These are phyloP conservation scores for Rhinophrynus dorsalis DNA, from an alignment of 2,797 vertebrate genomes.

Conservation along the genomic window DNA sequence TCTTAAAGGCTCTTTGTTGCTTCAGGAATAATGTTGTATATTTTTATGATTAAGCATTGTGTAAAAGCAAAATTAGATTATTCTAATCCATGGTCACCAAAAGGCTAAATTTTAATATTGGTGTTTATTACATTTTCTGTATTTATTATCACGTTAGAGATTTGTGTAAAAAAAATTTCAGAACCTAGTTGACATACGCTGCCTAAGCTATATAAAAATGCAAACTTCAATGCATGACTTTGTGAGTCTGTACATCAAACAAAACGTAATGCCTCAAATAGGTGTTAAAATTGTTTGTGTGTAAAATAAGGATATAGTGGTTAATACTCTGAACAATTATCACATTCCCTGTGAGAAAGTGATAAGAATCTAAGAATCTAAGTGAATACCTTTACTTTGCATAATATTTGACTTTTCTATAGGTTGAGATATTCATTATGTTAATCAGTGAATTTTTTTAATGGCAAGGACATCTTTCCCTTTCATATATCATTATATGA, in stretches of 20 bases:
- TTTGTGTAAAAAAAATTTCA: too few species aligned
- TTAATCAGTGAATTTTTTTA: slow-evolving; percentile 39
- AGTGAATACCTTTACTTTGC: slow-evolving; percentile 11
- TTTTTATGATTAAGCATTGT: too few species aligned
- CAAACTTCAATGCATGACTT: neutral
- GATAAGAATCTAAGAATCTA: slow-evolving; percentile 20
- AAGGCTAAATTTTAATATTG: too few species aligned
- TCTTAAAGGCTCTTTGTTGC: too few species aligned
- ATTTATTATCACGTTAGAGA: too few species aligned
- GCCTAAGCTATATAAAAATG: neutral
- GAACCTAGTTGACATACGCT: too few species aligned
- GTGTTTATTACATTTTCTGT: too few species aligned
- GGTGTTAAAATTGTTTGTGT: neutral
- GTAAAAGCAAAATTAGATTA: too few species aligned
- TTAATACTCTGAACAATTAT: slow-evolving; percentile 2
- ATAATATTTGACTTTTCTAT: slow-evolving; percentile 15
- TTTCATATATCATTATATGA: neutral
- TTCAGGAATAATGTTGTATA: too few species aligned
- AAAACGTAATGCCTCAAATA: neutral
- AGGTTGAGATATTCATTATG: slow-evolving; percentile 37
- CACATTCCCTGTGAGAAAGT: slow-evolving; percentile 10
- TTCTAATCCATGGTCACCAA: too few species aligned
- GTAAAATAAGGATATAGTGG: neutral
- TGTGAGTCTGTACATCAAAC: neutral
- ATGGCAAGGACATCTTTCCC: neutral